Evolutionary conservation across 2,888 invertebrate species (phyloP), one percentile per base, ranked within the genome.

Genomic region (Dicyrtomina minuta): DNA sequence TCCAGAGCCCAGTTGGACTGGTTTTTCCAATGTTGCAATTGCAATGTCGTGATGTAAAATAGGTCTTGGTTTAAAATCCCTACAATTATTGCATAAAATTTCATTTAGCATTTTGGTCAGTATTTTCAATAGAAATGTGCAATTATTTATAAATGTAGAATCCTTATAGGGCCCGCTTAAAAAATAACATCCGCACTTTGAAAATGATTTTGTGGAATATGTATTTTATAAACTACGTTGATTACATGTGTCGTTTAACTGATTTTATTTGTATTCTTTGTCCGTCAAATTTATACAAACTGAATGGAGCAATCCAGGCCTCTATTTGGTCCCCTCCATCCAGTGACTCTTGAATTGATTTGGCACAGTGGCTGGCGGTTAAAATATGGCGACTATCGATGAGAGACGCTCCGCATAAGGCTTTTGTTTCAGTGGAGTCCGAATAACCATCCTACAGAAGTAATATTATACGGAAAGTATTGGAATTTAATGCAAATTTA

Each of bases 311-410:
- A 15, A 66, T 56, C 66, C 66, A 66, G 3, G 56, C 66, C 24
- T 56, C 66, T 3, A 58, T 39, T 5, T 8, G 4, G 24, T 44
- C 27, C 1, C 5, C 12, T 17, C 8, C 15, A 5, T 44, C 53
- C 26, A 66, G 13, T 10, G 17, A 3, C 12, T 58, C 58, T 44
- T 58, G 22, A 24, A 66, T 66, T 2, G 33, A 17, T 1, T 17
- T 15, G 13, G 58, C 56, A 44, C 66, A 66, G 20, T 66, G 66
- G 33, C 66, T 58, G 5, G 66, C 66, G 1, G 66, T 66, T 17
- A 66, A 41, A n/a, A 66, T 56, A 20, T 66, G 66, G 5, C 5
- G 20, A 10, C 33, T 41, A 13, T 55, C 44, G 2, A 66, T 24
- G n/a, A 66, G 22, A 1, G 66, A 66, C 15, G 56, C 56, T 26